A percentile compares a stretch with the other conserved stretches of the same genome.
Evolutionary conservation across 2,888 invertebrate species (phyloP).

Genomic region (Chalcis sispes): DNA sequence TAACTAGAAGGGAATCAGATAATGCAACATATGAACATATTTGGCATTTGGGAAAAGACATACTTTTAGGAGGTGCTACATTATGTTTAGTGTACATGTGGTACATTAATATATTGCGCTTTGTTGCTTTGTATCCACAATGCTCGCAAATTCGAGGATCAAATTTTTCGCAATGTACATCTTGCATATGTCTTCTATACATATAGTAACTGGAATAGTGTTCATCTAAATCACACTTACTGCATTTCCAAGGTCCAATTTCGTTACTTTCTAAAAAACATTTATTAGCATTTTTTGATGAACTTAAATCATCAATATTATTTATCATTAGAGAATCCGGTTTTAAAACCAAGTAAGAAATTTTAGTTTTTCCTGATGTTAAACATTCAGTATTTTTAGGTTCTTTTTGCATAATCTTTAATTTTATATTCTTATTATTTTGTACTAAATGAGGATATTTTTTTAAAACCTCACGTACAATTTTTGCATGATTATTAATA

Average conservation of each 20-base stretch:
- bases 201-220: slow-evolving; percentile 86
- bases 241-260: slow-evolving; percentile 89
- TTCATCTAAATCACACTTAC: slow-evolving; percentile 81
- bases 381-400: slow-evolving; percentile 69
- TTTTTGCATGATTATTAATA: slow-evolving; percentile 85
- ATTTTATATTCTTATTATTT: slow-evolving; percentile 90
- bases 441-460: slow-evolving; percentile 93
- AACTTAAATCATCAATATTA: slow-evolving; percentile 57
- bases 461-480: slow-evolving; percentile 90
- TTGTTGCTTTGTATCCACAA: slow-evolving; percentile 87
- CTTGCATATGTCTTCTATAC: slow-evolving; percentile 88
- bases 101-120: slow-evolving; percentile 85
- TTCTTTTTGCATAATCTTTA: slow-evolving; percentile 87
- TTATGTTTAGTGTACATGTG: slow-evolving; percentile 89
- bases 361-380: slow-evolving; percentile 72
- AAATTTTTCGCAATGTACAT: slow-evolving; percentile 87
- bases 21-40: slow-evolving; percentile 86
- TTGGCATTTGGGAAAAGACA: slow-evolving; percentile 87
- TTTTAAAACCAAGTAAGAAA: slow-evolving; percentile 77
- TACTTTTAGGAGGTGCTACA: slow-evolving; percentile 82
- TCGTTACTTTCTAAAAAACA: slow-evolving; percentile 67
- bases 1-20: slow-evolving; percentile 83
- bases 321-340: slow-evolving; percentile 72
- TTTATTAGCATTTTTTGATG: slow-evolving; percentile 63
- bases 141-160: slow-evolving; percentile 88